phyloP scores from a whole-genome alignment of 2,797 vertebrate species.

The Gallinago solitaria region DNA sequence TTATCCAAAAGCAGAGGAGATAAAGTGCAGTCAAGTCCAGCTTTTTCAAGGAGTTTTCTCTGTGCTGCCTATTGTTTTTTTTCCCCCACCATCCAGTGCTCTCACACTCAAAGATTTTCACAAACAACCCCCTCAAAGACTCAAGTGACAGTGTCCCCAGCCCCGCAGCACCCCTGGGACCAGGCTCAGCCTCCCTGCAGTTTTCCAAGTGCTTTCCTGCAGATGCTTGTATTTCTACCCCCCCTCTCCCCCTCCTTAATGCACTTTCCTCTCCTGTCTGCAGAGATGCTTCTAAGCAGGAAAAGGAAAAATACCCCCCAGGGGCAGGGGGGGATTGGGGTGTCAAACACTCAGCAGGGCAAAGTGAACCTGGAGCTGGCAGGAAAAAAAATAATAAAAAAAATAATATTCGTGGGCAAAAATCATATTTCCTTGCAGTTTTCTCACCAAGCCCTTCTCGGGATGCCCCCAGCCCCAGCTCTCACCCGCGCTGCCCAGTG shows the following conservation, averaged over 20 bases:
- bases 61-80: neutral
- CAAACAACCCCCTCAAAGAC: neutral
- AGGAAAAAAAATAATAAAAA: neutral
- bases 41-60: neutral
- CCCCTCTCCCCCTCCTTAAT: neutral
- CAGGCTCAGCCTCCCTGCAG: neutral
- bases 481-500: slow-evolving; percentile 68
- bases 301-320: too few species aligned
- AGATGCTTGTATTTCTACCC: neutral
- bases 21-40: neutral
- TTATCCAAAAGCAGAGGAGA: neutral
- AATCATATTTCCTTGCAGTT: neutral
- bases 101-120: neutral
- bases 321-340: neutral
- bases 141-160: neutral
- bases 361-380: neutral
- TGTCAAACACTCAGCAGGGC: neutral
- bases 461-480: fast-evolving
- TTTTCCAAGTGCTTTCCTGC: neutral
- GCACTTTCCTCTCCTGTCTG: neutral
- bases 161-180: neutral
- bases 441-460: neutral
- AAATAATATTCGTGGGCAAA: neutral
- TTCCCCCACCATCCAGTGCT: neutral
- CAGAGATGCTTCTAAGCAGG: neutral